These are phyloP conservation scores for Empis stercorea DNA, from an alignment of 2,888 invertebrate genomes.

Conservation along the genomic window DNA sequence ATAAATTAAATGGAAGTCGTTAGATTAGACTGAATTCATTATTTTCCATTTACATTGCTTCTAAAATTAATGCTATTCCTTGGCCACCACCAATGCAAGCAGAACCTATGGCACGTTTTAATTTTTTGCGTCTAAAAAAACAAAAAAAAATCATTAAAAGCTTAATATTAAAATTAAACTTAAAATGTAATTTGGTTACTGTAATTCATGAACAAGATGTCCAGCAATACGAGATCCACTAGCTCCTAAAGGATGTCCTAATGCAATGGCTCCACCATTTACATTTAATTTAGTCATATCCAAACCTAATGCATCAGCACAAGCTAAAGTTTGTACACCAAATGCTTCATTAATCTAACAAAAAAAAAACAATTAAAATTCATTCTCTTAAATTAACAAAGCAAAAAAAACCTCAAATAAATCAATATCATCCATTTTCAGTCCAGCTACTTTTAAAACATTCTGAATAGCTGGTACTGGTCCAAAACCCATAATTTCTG, in stretches of 20 bases:
- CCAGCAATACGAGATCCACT: slow-evolving; percentile 85
- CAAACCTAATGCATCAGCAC: slow-evolving; percentile 75
- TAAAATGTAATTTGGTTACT: slow-evolving; percentile 41
- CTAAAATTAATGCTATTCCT: slow-evolving; percentile 88
- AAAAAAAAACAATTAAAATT: slow-evolving; percentile 3
- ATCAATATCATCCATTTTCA: slow-evolving; percentile 76
- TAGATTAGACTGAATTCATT: too few relatives aligned
- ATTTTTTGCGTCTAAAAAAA: slow-evolving; percentile 59
- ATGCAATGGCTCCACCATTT: slow-evolving; percentile 90
- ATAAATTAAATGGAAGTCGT: too few relatives aligned
- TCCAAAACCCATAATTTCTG: slow-evolving; percentile 95
- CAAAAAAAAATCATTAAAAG: slow-evolving; percentile 7
- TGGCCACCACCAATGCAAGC: slow-evolving; percentile 99
- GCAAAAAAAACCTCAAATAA: slow-evolving; percentile 84
- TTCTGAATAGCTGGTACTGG: slow-evolving; percentile 88
- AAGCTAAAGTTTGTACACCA: slow-evolving; percentile 86
- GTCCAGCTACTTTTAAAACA: slow-evolving; percentile 64
- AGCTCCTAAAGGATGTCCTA: slow-evolving; percentile 96
- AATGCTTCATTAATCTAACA: slow-evolving; percentile 95
- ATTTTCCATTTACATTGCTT: slow-evolving; percentile 44
- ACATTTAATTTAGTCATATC: slow-evolving; percentile 83
- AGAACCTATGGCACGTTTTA: slow-evolving; percentile 81
- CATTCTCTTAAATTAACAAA: neutral
- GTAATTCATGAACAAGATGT: slow-evolving; percentile 83
- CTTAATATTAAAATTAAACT: slow-evolving; percentile 2